Conservation (phyloP, 1,140 invertebrate species). For the Habropoda laboriosa region DNA sequence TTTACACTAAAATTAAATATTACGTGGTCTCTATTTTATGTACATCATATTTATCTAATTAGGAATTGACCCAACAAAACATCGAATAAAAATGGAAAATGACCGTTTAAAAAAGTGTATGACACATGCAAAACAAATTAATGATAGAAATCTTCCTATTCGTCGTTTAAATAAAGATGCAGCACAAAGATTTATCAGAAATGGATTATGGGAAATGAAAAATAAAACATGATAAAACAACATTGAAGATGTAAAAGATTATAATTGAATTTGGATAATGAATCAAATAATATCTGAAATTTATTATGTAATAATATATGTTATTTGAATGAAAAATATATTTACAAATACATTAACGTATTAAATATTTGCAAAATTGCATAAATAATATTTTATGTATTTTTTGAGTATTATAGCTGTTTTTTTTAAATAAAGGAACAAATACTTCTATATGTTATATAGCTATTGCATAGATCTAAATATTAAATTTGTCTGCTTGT, state of each 20-base stretch:
- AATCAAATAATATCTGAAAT: background rate
- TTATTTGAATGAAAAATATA: too few relatives aligned
- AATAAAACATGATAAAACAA: slow-evolving; percentile 4
- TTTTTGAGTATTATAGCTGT: background rate
- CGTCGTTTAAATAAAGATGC: slow-evolving; percentile 77
- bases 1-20: slow-evolving; percentile 5
- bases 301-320: too few relatives aligned
- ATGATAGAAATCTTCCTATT: slow-evolving; percentile 76
- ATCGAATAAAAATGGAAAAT: slow-evolving; percentile 78
- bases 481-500: background rate
- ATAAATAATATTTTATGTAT: background rate
- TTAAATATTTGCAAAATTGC: background rate
- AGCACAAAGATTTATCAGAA: slow-evolving; percentile 79
- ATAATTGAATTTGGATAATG: background rate
- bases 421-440: background rate
- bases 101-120: slow-evolving; percentile 78
- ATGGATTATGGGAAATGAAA: slow-evolving; percentile 76
- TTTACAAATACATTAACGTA: too few relatives aligned
- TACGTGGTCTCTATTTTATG: background rate
- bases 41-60: slow-evolving; percentile 35
- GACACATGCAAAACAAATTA: slow-evolving; percentile 78
- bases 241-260: background rate
- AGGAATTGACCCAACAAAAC: slow-evolving; percentile 75
- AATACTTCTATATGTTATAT: background rate
- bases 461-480: background rate